Evolutionary conservation across 2,888 invertebrate species (phyloP).

Genomic region (Malthinus flaveolus): DNA sequence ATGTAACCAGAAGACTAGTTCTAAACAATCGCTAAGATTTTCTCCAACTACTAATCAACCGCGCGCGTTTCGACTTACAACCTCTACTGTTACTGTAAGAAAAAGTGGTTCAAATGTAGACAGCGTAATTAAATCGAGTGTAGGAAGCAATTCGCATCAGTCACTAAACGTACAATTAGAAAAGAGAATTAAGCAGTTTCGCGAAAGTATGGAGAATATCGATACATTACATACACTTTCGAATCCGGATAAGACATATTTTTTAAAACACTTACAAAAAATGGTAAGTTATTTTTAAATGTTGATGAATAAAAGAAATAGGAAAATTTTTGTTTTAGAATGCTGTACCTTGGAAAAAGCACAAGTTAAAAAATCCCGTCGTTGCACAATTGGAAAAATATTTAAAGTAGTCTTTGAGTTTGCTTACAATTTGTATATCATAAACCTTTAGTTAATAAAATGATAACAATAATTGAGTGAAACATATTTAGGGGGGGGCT

Average conservation of each 20-base stretch:
- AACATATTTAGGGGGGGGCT: too few species aligned
- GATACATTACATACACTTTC: neutral
- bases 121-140: neutral
- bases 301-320: neutral
- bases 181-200: neutral
- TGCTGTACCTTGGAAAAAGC: neutral
- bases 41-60: too few species aligned
- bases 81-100: too few species aligned
- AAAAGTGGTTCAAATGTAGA: too few species aligned
- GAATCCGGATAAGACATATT: neutral
- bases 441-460: too few species aligned
- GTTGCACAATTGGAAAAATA: neutral
- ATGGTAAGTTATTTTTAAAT: neutral
- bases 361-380: neutral
- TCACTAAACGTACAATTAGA: neutral
- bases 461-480: too few species aligned
- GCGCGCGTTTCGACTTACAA: too few species aligned
- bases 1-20: neutral
- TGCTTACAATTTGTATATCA: too few species aligned
- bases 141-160: neutral
- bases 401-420: neutral
- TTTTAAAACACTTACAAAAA: conserved; percentile 1
- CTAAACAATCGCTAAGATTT: too few species aligned
- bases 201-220: neutral
- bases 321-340: neutral